Base-by-base conservation (phyloP, 1,140 invertebrate genomes). In the Hyphantria cunea region DNA sequence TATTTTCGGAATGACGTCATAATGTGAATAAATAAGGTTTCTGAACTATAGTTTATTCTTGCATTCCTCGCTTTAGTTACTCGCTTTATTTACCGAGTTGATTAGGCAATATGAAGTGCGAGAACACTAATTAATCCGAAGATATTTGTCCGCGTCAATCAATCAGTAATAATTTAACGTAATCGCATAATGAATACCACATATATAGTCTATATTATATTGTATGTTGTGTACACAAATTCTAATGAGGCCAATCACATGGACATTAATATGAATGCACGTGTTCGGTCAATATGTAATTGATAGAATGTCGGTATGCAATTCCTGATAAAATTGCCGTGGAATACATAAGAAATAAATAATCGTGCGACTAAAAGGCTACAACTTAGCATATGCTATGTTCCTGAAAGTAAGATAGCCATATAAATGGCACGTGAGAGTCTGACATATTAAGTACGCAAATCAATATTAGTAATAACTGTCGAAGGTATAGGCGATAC, bases 101-200 rank as follows among this genome's bases (percentile, higher is more conserved):
- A 58, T 58, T 58, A 58, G 14, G 13, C 44, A 25, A 58, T 58
- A 48, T 48, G 13, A 58, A 49, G 55, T 45, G 13, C n/a, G n/a
- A 10, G 6, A 48, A 6, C 32, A 58, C 45, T 58, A 58, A 58
- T 58, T 58, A 58, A 48, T 49, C 55, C 33, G 17, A 31, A 58
- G 55, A 58, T 58, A 48, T 58, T 58, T 58, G 55, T 49, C 33
- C 47, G 45, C 34, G 15, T 58, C 45, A 49, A 58, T 58, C 53
- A 56, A 31, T 10, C 55, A 49, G 45, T 31, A 56, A 45, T 58
- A 58, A 58, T 49, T 58, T 31, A 39, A 34, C 34, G 45, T 48
- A 49, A 58, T 49, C 44, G 12, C 7, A 39, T 39, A 48, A 11
- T 9, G 5, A 11, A 58, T 31, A 48, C 31, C 8, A 50, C 17